Conservation (phyloP, 2,888 invertebrate genomes). For the Lamproptera curius region DNA sequence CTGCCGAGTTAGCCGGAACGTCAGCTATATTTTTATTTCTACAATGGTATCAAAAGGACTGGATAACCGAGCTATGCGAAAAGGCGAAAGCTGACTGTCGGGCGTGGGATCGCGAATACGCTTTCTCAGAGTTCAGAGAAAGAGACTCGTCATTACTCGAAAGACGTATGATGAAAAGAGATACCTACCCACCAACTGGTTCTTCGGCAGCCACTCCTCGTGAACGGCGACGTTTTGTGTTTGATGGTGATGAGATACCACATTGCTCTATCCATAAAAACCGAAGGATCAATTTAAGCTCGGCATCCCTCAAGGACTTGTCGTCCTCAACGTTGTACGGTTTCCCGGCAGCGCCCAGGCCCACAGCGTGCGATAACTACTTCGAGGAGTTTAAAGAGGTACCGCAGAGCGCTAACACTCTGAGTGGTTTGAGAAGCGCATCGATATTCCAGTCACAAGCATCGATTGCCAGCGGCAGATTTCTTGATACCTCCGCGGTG, state of each 20-base stretch:
- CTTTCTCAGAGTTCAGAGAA: conserved; percentile 69
- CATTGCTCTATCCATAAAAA: conserved; percentile 79
- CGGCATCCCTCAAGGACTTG: conserved; percentile 78
- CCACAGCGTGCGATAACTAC: conserved; percentile 79
- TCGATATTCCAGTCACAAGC: conserved; percentile 73
- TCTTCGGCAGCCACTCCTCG: conserved; percentile 69
- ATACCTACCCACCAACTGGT: conserved; percentile 64
- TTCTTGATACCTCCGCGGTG: conserved; percentile 81
- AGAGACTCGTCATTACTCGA: conserved; percentile 63
- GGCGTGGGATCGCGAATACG: conserved; percentile 73
- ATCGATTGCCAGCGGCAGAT: conserved; percentile 83
- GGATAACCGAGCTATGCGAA: conserved; percentile 73
- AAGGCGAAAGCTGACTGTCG: conserved; percentile 70
- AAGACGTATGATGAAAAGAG: conserved; percentile 67
- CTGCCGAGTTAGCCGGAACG: conserved; percentile 91
- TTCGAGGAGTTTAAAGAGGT: conserved; percentile 77
- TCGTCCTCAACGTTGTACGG: conserved; percentile 79
- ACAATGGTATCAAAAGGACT: conserved; percentile 85
- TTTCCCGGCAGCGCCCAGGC: conserved; percentile 80
- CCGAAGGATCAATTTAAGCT: conserved; percentile 69
- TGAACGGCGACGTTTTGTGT: conserved; percentile 80
- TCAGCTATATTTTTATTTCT: conserved; percentile 93
- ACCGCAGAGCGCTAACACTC: conserved; percentile 71
- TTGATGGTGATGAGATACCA: conserved; percentile 77
- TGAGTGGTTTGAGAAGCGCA: conserved; percentile 67